Evolutionary conservation across 1,140 invertebrate genomes (phyloP), one percentile per base, ranked within the genome.

Genomic region (Lepidurus arcticus): DNA sequence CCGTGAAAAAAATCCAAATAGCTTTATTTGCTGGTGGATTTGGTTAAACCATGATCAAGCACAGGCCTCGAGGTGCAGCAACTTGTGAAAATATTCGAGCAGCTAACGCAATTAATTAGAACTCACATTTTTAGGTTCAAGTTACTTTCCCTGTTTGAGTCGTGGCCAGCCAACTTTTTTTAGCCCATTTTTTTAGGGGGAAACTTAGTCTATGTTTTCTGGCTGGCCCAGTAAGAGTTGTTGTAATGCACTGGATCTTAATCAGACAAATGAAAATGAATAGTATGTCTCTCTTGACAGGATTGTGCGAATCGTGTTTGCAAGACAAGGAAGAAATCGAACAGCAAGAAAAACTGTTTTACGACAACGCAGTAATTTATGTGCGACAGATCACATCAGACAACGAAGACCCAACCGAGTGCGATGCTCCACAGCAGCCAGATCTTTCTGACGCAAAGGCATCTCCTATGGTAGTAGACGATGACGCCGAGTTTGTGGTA

Each of bases 241-340:
- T 65, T 65, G 21, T 65, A 65, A 65, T 65, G n/a, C 53, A 65
- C 7, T 21, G 1, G 34, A 21, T 75, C 34, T 44, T 42, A 16
- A 44, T 75, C 43, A 42, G 34, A 75, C 34, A 75, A 75, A 75
- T 42, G 74, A 26, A 78, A 78, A 78, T 78, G 34, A 73, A 43
- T 78, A 78, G 73, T 65, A 24, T 75, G 44, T 76, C 74, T 42
- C 45, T 34, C 81, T 74, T 65, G 53, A 78, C 83, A 82, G 84
- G 78, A 34, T 81, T 83, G 24, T 86, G 86, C 81, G 75, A 82
- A 2, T 81, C 82, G 5, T 87, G 86, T 81, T 81, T 83, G 16
- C 74, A 80, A 43, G 80, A 79, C 42, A 80, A 83, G 47, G 42
- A 84, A 8, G 77, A 81, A 44, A 76, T 81, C 73, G 85, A 85